Percentiles rank a stretch among this genome's conserved stretches.
Evolutionary conservation across 2,888 invertebrate species (phyloP).

Genomic region (Polymixis flavicincta): DNA sequence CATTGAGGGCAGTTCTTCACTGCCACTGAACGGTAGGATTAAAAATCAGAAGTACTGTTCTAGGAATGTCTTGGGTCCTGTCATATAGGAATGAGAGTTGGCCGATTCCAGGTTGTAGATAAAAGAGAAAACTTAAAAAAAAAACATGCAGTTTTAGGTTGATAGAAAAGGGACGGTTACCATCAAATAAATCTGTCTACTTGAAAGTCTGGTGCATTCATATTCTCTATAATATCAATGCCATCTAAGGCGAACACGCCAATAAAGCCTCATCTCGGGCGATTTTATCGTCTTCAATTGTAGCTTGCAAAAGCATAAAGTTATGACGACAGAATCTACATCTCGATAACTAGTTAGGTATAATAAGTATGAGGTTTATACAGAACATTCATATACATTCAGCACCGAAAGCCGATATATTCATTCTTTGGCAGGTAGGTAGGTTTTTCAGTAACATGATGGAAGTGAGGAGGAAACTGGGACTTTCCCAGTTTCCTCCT

Average conservation of each 20-base stretch:
- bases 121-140: not conserved
- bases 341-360: not conserved
- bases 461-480: too few species aligned
- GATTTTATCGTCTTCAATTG: slow-evolving; percentile 44
- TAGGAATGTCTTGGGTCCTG: not conserved
- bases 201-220: slow-evolving; percentile 5
- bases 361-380: not conserved
- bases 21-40: not conserved
- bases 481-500: not conserved
- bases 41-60: not conserved
- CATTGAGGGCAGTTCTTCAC: not conserved
- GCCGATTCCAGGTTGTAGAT: not conserved
- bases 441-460: not conserved
- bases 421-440: not conserved
- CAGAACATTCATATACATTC: too few species aligned
- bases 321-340: slow-evolving; percentile 24
- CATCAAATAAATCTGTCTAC: not conserved
- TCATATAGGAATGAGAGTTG: not conserved
- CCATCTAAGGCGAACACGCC: slow-evolving; percentile 13
- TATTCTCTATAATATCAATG: slow-evolving; percentile 26
- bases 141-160: not conserved
- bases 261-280: slow-evolving; percentile 24
- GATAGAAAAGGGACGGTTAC: not conserved
- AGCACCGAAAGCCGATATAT: too few species aligned
- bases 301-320: slow-evolving; percentile 31